Evolutionary conservation across 1,140 invertebrate genomes (phyloP).

Genomic region (Musca domestica): DNA sequence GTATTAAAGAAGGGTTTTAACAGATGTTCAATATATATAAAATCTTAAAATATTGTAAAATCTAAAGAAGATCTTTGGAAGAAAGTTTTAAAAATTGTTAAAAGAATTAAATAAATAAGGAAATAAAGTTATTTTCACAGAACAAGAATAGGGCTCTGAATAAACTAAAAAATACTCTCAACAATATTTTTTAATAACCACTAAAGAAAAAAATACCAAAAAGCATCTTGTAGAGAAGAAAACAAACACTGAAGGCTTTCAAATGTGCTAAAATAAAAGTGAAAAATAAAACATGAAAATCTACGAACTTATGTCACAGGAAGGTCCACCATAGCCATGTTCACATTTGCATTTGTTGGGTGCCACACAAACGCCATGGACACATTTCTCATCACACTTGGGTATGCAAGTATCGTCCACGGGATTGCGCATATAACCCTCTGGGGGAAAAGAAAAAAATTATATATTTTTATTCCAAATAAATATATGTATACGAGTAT

Average conservation of each 20-base stretch:
- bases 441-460: conserved; percentile 27
- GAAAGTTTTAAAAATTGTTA: too few relatives aligned
- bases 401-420: conserved; percentile 68
- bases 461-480: conserved; percentile 4
- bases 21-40: too few relatives aligned
- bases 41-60: too few relatives aligned
- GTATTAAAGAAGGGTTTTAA: too few relatives aligned
- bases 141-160: background rate
- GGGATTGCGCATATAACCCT: conserved; percentile 69
- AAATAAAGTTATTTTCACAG: background rate
- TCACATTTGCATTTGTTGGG: conserved; percentile 86
- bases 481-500: background rate
- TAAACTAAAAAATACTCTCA: background rate
- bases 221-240: background rate
- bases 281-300: conserved; percentile 25
- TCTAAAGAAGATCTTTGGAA: too few relatives aligned
- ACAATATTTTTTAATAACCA: background rate
- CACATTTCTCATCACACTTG: conserved; percentile 75
- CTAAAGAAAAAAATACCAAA: background rate
- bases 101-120: too few relatives aligned
- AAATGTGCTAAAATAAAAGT: background rate
- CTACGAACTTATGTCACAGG: conserved; percentile 83
- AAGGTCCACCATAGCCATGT: conserved; percentile 81
- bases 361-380: conserved; percentile 79
- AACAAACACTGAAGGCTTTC: conserved; percentile 12